phyloP scores from a whole-genome alignment of 2,797 vertebrate species.

The Phylloscopus collybita region DNA sequence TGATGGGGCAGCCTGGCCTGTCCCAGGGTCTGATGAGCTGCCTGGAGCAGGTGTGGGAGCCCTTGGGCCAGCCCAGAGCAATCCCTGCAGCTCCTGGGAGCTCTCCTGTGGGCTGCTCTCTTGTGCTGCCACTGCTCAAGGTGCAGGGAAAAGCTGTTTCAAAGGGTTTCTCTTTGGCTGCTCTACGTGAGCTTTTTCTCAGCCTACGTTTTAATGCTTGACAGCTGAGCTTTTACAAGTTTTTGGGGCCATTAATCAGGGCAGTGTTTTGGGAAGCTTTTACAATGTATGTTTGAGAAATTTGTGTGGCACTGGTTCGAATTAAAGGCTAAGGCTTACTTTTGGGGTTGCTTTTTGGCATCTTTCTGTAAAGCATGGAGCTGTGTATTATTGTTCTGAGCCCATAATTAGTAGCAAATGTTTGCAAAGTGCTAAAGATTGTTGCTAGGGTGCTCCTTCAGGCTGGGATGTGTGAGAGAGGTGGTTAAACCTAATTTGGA shows the following conservation, averaged over 20 bases:
- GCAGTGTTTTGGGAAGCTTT: background rate
- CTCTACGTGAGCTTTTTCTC: background rate
- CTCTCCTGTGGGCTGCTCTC: background rate
- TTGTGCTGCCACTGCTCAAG: background rate
- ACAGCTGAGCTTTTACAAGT: conserved; percentile 41
- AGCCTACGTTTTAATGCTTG: conserved; percentile 3
- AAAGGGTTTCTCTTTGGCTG: background rate
- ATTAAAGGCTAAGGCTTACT: conserved; percentile 24
- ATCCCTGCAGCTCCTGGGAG: background rate
- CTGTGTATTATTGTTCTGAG: background rate
- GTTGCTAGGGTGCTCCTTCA: conserved; percentile 40
- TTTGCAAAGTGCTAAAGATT: conserved; percentile 34
- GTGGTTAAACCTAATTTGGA: conserved; percentile 28
- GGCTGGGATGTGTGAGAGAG: background rate
- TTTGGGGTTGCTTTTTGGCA: conserved; percentile 20
- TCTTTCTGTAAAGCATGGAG: background rate
- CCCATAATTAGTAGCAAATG: conserved; percentile 55
- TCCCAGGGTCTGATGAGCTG: too few species aligned
- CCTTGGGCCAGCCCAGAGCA: rapidly evolving
- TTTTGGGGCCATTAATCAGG: conserved; percentile 38
- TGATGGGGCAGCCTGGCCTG: background rate
- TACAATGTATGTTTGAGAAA: conserved; percentile 23
- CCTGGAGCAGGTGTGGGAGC: background rate
- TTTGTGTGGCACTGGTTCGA: conserved; percentile 34
- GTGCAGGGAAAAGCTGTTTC: background rate